Evolutionary conservation across 2,113 vertebrate genomes (phyloP).

Genomic region (Pteruthius melanotis): DNA sequence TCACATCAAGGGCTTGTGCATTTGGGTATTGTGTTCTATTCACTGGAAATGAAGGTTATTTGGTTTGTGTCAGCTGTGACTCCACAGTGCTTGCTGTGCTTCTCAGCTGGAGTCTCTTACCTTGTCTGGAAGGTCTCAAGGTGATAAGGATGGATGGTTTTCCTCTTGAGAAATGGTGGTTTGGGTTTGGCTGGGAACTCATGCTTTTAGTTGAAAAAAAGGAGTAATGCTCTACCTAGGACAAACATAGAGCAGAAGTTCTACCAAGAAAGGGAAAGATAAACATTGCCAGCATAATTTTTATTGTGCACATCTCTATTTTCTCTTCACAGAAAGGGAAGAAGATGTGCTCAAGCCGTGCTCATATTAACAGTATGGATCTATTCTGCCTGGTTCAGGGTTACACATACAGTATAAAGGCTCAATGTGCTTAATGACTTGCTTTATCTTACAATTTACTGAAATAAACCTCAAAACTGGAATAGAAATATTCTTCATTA

Average conservation of each 20-base stretch:
- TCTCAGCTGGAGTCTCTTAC: not conserved
- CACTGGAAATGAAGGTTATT: not conserved
- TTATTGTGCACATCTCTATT: too few species aligned
- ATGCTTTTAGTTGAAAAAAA: not conserved
- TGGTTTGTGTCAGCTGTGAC: not conserved
- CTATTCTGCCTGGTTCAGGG: not conserved
- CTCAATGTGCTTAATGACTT: not conserved
- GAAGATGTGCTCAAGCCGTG: not conserved
- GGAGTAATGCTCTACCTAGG: not conserved
- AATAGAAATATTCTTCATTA: not conserved
- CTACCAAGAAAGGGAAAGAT: not conserved
- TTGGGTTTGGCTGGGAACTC: not conserved
- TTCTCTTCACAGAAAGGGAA: not conserved
- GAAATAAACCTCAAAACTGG: not conserved
- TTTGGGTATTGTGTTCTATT: not conserved
- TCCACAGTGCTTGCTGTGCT: not conserved
- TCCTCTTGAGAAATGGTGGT: not conserved
- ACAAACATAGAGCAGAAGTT: not conserved
- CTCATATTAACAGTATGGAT: not conserved
- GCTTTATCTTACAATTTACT: not conserved
- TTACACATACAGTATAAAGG: fast-evolving
- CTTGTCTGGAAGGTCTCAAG: not conserved
- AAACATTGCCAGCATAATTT: not conserved
- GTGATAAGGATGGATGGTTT: not conserved
- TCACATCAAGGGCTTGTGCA: not conserved